phyloP scores from a whole-genome alignment of 2,888 invertebrate genomes.

The Trichopoda pennipes region DNA sequence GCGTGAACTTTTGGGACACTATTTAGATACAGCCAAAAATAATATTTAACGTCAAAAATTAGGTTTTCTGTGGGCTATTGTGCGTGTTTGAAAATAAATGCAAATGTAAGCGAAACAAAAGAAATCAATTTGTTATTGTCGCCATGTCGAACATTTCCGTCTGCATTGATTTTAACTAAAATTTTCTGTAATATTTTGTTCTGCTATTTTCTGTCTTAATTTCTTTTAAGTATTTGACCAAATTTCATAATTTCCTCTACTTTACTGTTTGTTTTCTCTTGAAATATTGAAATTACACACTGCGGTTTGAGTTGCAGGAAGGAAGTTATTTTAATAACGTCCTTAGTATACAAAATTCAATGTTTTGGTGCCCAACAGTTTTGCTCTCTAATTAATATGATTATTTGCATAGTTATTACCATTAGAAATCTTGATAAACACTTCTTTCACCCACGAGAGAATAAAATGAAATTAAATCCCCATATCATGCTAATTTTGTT shows the following conservation, averaged over 20 bases:
- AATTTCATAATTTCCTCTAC: conserved; percentile 13
- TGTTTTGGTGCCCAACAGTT: background rate
- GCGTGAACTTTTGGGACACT: too few species aligned
- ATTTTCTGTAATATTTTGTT: background rate
- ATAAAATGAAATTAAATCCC: conserved; percentile 55
- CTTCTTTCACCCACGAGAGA: conserved; percentile 43
- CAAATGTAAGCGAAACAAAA: conserved; percentile 60
- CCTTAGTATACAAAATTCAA: conserved; percentile 13
- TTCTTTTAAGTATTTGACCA: background rate
- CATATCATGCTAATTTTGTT: conserved; percentile 11
- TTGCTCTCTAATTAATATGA: background rate
- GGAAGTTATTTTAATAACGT: conserved; percentile 56
- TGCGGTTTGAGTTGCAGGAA: conserved; percentile 26
- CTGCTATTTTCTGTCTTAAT: background rate
- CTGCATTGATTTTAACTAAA: conserved; percentile 34
- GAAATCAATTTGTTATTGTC: conserved; percentile 76
- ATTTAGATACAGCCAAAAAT: too few species aligned
- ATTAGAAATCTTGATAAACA: conserved; percentile 49
- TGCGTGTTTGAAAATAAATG: background rate
- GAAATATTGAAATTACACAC: conserved; percentile 38
- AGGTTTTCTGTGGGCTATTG: background rate
- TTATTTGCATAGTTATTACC: background rate
- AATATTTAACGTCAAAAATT: background rate
- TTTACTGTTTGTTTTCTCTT: conserved; percentile 10
- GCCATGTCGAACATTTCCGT: conserved; percentile 61